Conservation (phyloP, 2,888 invertebrate species). For the Metacarcinus magister region DNA sequence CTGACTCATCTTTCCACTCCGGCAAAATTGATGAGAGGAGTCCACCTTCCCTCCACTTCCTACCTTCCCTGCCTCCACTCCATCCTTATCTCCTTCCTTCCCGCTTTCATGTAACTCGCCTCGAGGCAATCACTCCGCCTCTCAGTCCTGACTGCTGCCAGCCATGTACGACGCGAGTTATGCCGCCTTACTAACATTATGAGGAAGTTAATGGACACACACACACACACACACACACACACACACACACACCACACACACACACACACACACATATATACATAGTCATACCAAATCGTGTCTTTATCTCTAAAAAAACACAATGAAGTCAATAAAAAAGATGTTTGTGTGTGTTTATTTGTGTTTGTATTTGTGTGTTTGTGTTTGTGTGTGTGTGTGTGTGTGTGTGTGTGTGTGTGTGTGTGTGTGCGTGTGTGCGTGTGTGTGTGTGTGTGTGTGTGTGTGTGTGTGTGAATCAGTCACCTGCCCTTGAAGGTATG, state of each 20-base stretch:
- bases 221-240: not conserved
- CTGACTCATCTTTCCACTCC: not conserved
- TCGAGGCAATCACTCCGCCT: not conserved
- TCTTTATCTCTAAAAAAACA: no score
- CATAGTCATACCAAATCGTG: no score
- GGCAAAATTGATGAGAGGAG: not conserved
- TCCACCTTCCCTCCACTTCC: not conserved
- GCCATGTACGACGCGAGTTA: not conserved
- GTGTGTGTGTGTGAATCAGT: not conserved
- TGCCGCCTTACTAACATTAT: not conserved
- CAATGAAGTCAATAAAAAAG: no score
- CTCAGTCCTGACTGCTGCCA: not conserved
- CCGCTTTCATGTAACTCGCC: not conserved
- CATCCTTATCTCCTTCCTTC: not conserved
- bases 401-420: conserved; percentile 14
- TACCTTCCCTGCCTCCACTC: not conserved
- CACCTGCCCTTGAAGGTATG: no score
- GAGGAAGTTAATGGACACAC: not conserved
- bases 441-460: conserved; percentile 26
- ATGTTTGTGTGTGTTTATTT: no score
- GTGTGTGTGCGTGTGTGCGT: not conserved
- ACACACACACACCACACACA: no score
- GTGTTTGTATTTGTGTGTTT: no score
- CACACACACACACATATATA: no score
- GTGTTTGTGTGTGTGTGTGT: not conserved